Base-by-base conservation (phyloP, 53 echinoderm and acorn worm species). In the Arbacia lixula region DNA sequence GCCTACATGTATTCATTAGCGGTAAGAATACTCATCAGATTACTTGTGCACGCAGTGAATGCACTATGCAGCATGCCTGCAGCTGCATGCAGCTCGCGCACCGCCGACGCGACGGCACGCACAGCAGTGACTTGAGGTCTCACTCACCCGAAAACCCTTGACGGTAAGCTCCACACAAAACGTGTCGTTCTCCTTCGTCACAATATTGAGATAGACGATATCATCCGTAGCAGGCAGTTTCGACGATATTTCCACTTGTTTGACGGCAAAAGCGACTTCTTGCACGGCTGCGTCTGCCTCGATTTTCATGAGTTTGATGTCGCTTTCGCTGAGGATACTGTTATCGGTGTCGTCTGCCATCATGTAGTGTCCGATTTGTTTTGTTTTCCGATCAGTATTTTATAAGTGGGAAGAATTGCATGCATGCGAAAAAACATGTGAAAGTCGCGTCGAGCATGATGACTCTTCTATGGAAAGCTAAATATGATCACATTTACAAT, bases 151-250 rank as follows among this genome's bases (percentile, higher is more conserved):
- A 75, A 87, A 97, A 19, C 97, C 97, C 73, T 85, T 85, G 10
- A 92, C 92, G 24, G 97, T 91, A 22, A 97, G 90, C 86, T 97
- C 97, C 42, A 97, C 83, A 43, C 97, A 97, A 50, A 91, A 94
- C 12, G 75, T 83, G 42, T 92, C 88, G 17, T 89, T 90, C 86
- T 97, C 97, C 58, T 97, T 97, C 37, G 97, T 97, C 50, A 68
- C 85, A 21, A 97, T 86, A 68, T 97, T 97, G 54, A 97, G 89
- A 29, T 94, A 94, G 0, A 92, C 97, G 24, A 75, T 41, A 25
- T 97, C 97, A 28, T 97, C 92, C 14, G 85, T 87, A 6, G 77
- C 85, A 12, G 88, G 75, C 14, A 97, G 72, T 60, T 68, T 87
- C 10, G 81, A 80, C 2, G 97, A 94, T 56, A 97, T 92, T 52